A percentile compares a stretch with the other conserved stretches of the same genome.
Conservation (phyloP, 1,140 invertebrate species). For the Drosophila murphyi region DNA sequence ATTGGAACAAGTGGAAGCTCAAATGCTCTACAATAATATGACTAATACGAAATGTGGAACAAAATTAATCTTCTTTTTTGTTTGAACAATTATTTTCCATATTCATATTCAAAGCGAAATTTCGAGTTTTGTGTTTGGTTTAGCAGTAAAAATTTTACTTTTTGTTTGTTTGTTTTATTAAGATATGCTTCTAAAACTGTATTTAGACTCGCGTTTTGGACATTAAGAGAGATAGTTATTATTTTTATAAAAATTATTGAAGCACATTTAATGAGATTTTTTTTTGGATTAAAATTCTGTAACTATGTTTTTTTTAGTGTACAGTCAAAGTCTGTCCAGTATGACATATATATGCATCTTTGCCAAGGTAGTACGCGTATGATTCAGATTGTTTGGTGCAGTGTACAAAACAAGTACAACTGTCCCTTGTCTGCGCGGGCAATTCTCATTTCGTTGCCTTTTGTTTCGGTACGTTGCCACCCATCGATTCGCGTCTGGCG, state of each 20-base stretch:
- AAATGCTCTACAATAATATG: conserved; percentile 10
- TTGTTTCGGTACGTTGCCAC: conserved; percentile 44
- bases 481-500: conserved; percentile 63
- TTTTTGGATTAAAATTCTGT: too few species aligned
- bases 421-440: conserved; percentile 11
- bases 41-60: not conserved
- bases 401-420: conserved; percentile 15
- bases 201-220: too few species aligned
- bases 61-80: too few species aligned
- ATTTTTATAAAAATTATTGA: too few species aligned
- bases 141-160: too few species aligned
- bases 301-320: too few species aligned
- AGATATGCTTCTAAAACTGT: too few species aligned
- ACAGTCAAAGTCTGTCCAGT: not conserved
- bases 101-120: not conserved
- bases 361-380: not conserved
- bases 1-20: conserved; percentile 1
- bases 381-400: not conserved
- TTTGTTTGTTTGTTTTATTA: too few species aligned
- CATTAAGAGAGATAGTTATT: too few species aligned
- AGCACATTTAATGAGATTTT: too few species aligned
- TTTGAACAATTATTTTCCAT: too few species aligned
- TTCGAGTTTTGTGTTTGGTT: too few species aligned
- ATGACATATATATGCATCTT: not conserved
- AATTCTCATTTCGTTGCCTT: conserved; percentile 25